A percentile compares a stretch with the other conserved stretches of the same genome.
phyloP scores from a whole-genome alignment of 92 coral and sea anemone species.

The Palythoa heliodiscus region DNA sequence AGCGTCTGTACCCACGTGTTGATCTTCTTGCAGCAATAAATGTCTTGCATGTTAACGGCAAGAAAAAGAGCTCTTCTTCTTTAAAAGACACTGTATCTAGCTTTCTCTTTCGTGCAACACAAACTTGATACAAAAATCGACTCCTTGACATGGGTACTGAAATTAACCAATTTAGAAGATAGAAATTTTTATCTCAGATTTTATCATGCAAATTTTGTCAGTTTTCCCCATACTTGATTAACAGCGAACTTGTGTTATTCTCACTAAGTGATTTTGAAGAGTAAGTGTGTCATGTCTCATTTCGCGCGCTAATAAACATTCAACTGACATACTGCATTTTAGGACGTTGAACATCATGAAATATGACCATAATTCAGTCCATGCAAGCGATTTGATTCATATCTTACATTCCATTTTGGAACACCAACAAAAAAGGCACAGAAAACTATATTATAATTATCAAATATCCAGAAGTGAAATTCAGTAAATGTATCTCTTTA shows the following conservation, averaged over 20 bases:
- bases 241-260: neutral
- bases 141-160: neutral
- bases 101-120: neutral
- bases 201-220: constrained; percentile 12
- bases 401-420: neutral
- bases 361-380: neutral
- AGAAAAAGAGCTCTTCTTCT: neutral
- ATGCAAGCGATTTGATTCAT: neutral
- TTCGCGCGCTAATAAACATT: neutral
- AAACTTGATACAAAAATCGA: neutral
- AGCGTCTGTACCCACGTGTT: constrained; percentile 38
- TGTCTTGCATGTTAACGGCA: constrained; percentile 8
- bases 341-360: neutral
- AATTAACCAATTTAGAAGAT: constrained; percentile 19
- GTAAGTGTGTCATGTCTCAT: neutral
- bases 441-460: constrained; percentile 8
- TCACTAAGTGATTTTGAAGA: constrained; percentile 24
- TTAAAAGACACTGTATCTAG: neutral
- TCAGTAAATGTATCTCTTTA: neutral
- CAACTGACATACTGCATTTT: neutral
- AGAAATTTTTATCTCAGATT: constrained; percentile 25
- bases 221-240: constrained; percentile 30
- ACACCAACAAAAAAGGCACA: neutral
- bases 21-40: constrained; percentile 36
- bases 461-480: neutral